Conservation (phyloP, 2,113 vertebrate genomes). For the Rhinogobius similis region DNA sequence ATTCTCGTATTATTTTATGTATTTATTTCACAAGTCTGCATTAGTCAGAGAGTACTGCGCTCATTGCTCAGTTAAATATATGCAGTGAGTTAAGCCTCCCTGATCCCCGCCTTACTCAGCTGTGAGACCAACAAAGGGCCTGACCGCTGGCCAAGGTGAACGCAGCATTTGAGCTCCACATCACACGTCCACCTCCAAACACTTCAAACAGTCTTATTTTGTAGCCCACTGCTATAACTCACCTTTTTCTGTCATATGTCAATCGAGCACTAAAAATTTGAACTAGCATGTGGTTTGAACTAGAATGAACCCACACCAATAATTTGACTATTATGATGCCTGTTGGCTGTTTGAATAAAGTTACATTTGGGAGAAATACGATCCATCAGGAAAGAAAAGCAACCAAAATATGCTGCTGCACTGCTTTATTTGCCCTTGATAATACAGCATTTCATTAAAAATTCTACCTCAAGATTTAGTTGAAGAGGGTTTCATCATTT, state of each 20-base stretch:
- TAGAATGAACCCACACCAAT: background rate
- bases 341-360: background rate
- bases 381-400: background rate
- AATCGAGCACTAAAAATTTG: constrained; percentile 20
- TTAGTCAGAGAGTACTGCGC: constrained; percentile 27
- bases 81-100: constrained; percentile 64
- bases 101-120: constrained; percentile 60
- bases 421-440: constrained; percentile 8
- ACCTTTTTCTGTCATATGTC: constrained; percentile 5
- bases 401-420: background rate
- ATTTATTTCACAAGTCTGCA: constrained; percentile 19
- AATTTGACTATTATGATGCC: constrained; percentile 13
- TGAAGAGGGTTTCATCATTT: constrained; percentile 24
- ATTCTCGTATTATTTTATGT: background rate
- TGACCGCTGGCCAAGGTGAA: constrained; percentile 73
- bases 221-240: constrained; percentile 6
- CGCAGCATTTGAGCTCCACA: constrained; percentile 67
- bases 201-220: constrained; percentile 62
- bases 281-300: constrained; percentile 22
- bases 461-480: constrained; percentile 13
- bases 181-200: constrained; percentile 48
- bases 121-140: constrained; percentile 53
- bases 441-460: constrained; percentile 2
- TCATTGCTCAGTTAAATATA: constrained; percentile 48
- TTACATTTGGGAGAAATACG: background rate